Evolutionary conservation across 2,113 vertebrate genomes (phyloP).

Genomic region (Mugil cephalus): DNA sequence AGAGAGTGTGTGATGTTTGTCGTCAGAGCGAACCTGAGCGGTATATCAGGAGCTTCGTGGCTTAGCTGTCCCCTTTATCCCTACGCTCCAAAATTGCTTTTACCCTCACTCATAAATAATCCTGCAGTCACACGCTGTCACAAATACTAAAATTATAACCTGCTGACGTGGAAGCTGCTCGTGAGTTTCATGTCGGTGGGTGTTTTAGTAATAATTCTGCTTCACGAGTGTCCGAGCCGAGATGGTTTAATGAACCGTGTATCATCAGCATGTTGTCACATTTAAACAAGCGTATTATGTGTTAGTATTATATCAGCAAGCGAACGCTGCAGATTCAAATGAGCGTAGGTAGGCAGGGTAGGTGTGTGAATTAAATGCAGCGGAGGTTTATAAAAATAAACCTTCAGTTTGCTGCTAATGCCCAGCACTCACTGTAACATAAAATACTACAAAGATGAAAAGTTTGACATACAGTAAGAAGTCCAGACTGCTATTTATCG

Average conservation of each 20-base stretch:
- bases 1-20: constrained; percentile 18
- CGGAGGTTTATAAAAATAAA: not conserved
- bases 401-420: no score
- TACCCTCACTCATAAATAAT: constrained; percentile 60
- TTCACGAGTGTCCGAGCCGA: not conserved
- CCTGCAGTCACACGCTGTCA: constrained; percentile 25
- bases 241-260: not conserved
- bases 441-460: not conserved
- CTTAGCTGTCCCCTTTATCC: constrained; percentile 46
- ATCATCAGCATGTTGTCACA: not conserved
- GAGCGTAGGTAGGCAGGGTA: not conserved
- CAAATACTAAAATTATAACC: constrained; percentile 48
- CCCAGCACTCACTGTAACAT: not conserved
- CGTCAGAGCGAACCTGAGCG: constrained; percentile 30
- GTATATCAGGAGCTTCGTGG: constrained; percentile 41
- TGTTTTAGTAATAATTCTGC: not conserved
- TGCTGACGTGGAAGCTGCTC: constrained; percentile 13
- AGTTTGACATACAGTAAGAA: no score
- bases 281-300: not conserved
- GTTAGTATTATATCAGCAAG: not conserved
- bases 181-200: not conserved
- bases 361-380: not conserved
- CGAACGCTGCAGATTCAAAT: constrained; percentile 9
- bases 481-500: no score
- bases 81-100: constrained; percentile 57